These are phyloP conservation scores for Tromatobia lineatoria DNA, from an alignment of 2,888 invertebrate genomes.

Conservation along the genomic window DNA sequence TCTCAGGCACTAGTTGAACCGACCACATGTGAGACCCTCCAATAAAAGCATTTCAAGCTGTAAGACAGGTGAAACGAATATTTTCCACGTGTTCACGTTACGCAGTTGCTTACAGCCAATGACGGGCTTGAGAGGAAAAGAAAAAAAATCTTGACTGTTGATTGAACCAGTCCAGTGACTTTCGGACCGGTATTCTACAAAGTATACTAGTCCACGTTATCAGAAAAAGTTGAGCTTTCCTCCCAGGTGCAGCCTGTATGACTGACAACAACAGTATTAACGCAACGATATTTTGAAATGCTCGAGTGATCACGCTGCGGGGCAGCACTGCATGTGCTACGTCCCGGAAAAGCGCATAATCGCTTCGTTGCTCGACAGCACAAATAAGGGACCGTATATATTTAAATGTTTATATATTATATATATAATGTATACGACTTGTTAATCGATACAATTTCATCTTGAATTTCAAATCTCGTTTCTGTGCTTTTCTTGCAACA, in stretches of 20 bases:
- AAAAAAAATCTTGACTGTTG: conserved; percentile 38
- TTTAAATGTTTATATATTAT: not conserved
- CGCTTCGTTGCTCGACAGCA: conserved; percentile 40
- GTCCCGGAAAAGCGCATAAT: conserved; percentile 59
- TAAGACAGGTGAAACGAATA: conserved; percentile 63
- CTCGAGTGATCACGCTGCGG: conserved; percentile 26
- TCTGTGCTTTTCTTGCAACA: not conserved
- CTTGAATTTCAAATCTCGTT: conserved; percentile 45
- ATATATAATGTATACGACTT: not conserved
- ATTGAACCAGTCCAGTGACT: conserved; percentile 68
- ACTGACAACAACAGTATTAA: conserved; percentile 47
- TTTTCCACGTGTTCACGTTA: conserved; percentile 42
- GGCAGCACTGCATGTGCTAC: not conserved
- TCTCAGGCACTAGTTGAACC: conserved; percentile 39
- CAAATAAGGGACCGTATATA: conserved; percentile 11
- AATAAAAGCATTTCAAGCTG: not conserved
- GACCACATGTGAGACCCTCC: not conserved
- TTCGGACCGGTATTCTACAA: conserved; percentile 52
- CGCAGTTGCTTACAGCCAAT: conserved; percentile 49
- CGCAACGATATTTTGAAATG: conserved; percentile 49
- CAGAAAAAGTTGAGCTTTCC: conserved; percentile 48
- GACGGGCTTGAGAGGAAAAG: conserved; percentile 20
- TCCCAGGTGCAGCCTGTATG: conserved; percentile 23
- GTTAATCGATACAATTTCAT: conserved; percentile 60
- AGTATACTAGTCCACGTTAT: not conserved